Conservation (phyloP, 2,888 invertebrate species). For the Gastrophysa polygoni region DNA sequence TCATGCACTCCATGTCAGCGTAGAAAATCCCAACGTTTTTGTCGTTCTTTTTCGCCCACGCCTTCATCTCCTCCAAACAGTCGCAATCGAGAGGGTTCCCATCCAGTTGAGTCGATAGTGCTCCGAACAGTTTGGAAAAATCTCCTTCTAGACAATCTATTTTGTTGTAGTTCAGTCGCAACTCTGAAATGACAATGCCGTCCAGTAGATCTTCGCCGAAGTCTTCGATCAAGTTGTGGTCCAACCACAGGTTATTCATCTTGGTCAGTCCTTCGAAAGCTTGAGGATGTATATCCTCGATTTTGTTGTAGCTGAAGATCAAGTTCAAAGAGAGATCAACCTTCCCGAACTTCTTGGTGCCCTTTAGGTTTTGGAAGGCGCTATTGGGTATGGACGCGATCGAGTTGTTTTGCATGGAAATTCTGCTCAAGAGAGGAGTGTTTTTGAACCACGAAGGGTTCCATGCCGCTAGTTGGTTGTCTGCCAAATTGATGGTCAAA, state of each 20-base stretch:
- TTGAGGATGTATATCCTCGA: constrained; percentile 36
- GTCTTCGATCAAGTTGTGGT: constrained; percentile 40
- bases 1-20: constrained; percentile 43
- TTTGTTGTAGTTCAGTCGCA: constrained; percentile 42
- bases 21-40: constrained; percentile 39
- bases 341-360: constrained; percentile 38
- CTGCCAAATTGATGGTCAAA: constrained; percentile 42
- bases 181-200: constrained; percentile 36
- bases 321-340: constrained; percentile 40
- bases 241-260: constrained; percentile 46
- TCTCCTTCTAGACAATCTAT: constrained; percentile 42
- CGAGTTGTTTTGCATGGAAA: constrained; percentile 45
- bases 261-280: constrained; percentile 42
- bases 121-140: constrained; percentile 39
- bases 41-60: constrained; percentile 36
- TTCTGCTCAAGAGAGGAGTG: constrained; percentile 40
- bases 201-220: constrained; percentile 37
- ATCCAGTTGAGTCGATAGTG: constrained; percentile 41
- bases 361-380: constrained; percentile 43
- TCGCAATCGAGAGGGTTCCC: constrained; percentile 44
- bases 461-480: constrained; percentile 42
- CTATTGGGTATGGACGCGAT: constrained; percentile 38
- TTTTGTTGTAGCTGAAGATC: constrained; percentile 45
- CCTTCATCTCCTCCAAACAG: constrained; percentile 41
- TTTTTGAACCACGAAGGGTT: constrained; percentile 44